Conservation (phyloP, 2,797 vertebrate species). For the Macroramphosus scolopax region DNA sequence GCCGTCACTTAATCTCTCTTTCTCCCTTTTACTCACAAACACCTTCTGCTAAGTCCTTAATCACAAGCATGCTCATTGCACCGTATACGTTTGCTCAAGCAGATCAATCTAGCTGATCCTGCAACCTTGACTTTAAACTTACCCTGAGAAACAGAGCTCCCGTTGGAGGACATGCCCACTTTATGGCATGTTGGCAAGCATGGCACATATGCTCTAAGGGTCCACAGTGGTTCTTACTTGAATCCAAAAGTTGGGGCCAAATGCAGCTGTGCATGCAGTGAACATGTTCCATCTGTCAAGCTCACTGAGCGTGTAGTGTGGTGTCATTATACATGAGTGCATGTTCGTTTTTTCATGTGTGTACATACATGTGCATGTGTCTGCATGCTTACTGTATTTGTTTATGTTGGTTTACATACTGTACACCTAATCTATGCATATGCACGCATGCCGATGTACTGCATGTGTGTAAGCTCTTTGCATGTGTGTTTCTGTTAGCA, state of each 20-base stretch:
- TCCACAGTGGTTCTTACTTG: conserved; percentile 7
- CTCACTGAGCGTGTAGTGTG: not conserved
- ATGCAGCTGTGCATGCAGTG: conserved; percentile 1
- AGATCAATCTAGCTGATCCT: conserved; percentile 50
- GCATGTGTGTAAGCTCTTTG: no score
- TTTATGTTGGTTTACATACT: not conserved
- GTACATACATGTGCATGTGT: no score
- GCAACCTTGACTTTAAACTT: conserved; percentile 44
- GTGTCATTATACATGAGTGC: not conserved
- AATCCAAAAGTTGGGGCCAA: conserved; percentile 1
- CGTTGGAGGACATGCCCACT: conserved; percentile 12
- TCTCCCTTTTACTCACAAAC: not conserved
- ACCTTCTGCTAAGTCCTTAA: conserved; percentile 25
- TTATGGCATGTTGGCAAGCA: conserved; percentile 11
- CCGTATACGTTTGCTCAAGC: conserved; percentile 46
- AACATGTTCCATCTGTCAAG: no score
- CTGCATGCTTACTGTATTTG: no score
- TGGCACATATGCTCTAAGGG: conserved; percentile 13
- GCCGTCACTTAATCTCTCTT: conserved; percentile 3
- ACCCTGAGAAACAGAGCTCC: conserved; percentile 23
- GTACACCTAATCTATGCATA: conserved; percentile 1
- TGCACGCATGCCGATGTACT: no score
- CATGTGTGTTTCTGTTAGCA: conserved; percentile 26
- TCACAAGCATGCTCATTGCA: conserved; percentile 34
- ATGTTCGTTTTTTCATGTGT: no score